Base-by-base conservation (phyloP, 2,113 vertebrate species). In the Saccopteryx bilineata region DNA sequence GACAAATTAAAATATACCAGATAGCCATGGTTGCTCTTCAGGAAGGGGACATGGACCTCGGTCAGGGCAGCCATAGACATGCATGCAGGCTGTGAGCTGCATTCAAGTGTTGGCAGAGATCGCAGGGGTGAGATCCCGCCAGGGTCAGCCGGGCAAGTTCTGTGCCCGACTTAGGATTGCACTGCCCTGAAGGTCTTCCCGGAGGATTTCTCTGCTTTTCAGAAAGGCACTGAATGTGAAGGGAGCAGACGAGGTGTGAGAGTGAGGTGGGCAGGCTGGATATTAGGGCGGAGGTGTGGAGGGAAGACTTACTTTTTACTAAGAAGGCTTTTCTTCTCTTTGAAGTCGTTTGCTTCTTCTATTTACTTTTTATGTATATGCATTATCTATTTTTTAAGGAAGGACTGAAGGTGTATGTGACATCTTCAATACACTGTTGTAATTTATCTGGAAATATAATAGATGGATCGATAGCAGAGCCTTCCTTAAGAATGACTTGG, bases 1-100 rank as follows among this genome's bases (percentile, higher is more conserved):
- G 33, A 91, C 82, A n/a, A 90, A 79, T 84, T 48, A 71, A 96
- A 85, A 75, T 66, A 39, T 19, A n/a, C 23, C 26, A 66, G 26
- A 87, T 61, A 88, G 19, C 9, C 31, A 68, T 33, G 7, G 13
- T 26, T 52, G 23, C 39, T 86, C 4, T 63, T 68, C 26, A 93
- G 71, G 69, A 52, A 69, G 26, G 12, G 5, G 28, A 9, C n/a
- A n/a, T 14, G 78, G 1, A 2, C 10, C 33, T 94, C 63, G 56
- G 9, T 89, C 15, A 69, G 71, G 7, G 65, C 2, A 54, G 31
- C 21, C n/a, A 14, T 31, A 17, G 60, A 60, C 33, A 33, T 26
- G 5, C 9, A 6, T 63, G 28, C 21, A 76, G 33, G 23, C 28
- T 33, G 26, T 12, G n/a, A 56, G 18, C 19, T 79, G 18, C 26